A percentile compares a stretch with the other conserved stretches of the same genome.
Conservation (phyloP, 2,797 vertebrate genomes). For the Gobio occitaniae region DNA sequence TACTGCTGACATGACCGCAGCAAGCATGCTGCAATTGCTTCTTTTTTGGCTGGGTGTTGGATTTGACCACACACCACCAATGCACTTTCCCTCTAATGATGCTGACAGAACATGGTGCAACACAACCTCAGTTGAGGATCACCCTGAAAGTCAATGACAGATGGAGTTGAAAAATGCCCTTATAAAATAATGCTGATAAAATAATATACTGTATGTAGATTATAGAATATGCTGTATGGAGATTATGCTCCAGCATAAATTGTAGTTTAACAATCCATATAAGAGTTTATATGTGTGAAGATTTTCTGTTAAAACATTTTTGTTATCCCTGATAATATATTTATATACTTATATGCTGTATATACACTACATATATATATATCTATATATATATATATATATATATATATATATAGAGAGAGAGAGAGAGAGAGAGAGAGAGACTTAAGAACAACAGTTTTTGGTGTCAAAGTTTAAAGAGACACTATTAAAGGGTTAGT, state of each 20-base stretch:
- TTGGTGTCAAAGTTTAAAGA: not conserved
- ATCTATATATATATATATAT: too few species aligned
- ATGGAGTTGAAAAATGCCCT: conserved; percentile 25
- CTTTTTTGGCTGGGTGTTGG: conserved; percentile 24
- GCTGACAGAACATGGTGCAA: conserved; percentile 30
- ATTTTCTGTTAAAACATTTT: not conserved
- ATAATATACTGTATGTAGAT: not conserved
- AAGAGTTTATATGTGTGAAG: conserved; percentile 9
- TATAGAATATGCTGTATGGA: not conserved
- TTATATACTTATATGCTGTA: not conserved
- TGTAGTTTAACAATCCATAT: not conserved
- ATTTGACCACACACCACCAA: conserved; percentile 51
- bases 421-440: too few species aligned
- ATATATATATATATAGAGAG: not conserved
- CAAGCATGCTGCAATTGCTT: not conserved
- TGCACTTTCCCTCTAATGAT: conserved; percentile 45
- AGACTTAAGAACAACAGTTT: not conserved
- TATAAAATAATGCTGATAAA: conserved; percentile 24
- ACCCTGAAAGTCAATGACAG: conserved; percentile 26
- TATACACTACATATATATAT: not conserved
- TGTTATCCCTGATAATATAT: not conserved
- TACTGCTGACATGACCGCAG: conserved; percentile 37
- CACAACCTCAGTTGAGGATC: conserved; percentile 29
- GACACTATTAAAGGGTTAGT: not conserved
- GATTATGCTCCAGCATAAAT: too few species aligned